Evolutionary conservation across 2,888 invertebrate species (phyloP).

Genomic region (Xanthorhoe spadicearia): DNA sequence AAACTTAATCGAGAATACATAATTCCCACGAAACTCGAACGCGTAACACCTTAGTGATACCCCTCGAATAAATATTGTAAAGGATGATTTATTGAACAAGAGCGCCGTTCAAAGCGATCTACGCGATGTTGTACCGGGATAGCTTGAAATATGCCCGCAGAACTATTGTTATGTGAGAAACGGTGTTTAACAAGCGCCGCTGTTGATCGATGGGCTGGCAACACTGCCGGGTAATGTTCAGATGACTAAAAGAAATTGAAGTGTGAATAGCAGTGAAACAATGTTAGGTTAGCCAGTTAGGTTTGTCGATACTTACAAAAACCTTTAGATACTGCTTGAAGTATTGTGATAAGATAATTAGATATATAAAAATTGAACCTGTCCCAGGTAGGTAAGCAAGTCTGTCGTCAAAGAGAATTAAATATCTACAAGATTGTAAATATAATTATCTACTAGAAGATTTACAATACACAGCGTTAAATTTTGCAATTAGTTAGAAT

Average conservation of each 20-base stretch:
- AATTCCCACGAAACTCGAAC: conserved; percentile 48
- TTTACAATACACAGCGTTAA: too few species aligned
- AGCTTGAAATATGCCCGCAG: conserved; percentile 82
- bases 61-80: conserved; percentile 82
- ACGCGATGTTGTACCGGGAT: conserved; percentile 79
- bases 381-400: too few species aligned
- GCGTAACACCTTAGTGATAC: conserved; percentile 65
- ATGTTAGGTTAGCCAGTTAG: too few species aligned
- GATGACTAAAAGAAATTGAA: conserved; percentile 32
- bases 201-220: conserved; percentile 73
- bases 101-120: conserved; percentile 73
- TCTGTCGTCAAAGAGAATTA: too few species aligned
- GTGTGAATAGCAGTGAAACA: conserved; percentile 7
- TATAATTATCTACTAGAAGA: too few species aligned
- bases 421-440: too few species aligned
- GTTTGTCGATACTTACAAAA: too few species aligned
- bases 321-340: too few species aligned
- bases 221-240: conserved; percentile 71
- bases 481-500: too few species aligned
- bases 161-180: conserved; percentile 83
- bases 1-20: conserved; percentile 14
- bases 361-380: too few species aligned
- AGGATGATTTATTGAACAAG: conserved; percentile 80
- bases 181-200: conserved; percentile 81
- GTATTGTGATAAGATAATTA: too few species aligned